phyloP scores from a whole-genome alignment of 2,888 invertebrate genomes.

The Hypercompe scribonia region DNA sequence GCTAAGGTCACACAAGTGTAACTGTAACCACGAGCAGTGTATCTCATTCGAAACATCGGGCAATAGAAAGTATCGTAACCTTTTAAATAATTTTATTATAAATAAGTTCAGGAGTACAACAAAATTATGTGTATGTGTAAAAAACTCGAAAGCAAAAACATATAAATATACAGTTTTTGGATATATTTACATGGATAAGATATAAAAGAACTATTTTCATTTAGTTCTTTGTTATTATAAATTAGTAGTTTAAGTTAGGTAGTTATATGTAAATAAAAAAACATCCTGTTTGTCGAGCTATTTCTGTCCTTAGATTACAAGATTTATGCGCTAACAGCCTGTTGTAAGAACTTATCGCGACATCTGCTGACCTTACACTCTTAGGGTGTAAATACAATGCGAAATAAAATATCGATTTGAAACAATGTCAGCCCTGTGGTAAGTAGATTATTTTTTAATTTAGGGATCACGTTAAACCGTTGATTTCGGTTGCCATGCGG shows the following conservation, averaged over 20 bases:
- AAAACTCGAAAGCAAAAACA: neutral
- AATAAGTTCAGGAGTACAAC: no score
- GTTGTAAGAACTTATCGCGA: constrained; percentile 57
- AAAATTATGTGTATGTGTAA: no score
- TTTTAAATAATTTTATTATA: no score
- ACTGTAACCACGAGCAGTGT: no score
- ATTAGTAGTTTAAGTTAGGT: constrained; percentile 14
- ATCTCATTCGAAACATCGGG: no score
- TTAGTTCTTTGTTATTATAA: neutral
- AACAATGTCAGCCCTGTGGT: neutral
- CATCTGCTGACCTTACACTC: constrained; percentile 68
- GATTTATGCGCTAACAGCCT: constrained; percentile 72
- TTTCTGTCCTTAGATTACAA: constrained; percentile 65
- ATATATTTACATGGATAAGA: neutral
- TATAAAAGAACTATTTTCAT: neutral
- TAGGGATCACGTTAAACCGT: no score
- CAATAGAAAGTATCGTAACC: no score
- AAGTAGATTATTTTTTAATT: neutral
- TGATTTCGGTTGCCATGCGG: no score
- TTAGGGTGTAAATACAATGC: constrained; percentile 38
- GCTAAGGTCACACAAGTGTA: no score
- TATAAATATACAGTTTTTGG: no score
- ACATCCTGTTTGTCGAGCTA: constrained; percentile 61
- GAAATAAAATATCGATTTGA: neutral
- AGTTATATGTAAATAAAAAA: constrained; percentile 34